Conservation (phyloP, 2,888 invertebrate genomes). For the Xylota sylvarum region DNA sequence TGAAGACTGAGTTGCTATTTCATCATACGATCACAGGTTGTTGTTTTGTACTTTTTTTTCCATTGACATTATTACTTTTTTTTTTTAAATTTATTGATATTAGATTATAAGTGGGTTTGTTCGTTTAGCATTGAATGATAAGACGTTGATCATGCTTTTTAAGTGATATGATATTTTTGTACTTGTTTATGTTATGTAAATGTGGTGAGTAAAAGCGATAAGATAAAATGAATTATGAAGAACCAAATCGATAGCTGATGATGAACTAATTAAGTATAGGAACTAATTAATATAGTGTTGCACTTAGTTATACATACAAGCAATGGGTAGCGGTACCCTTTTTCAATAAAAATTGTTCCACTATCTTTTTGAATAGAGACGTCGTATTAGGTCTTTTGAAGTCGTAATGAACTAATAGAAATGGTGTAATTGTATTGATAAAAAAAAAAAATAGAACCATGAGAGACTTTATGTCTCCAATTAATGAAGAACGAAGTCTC, state of each 20-base stretch:
- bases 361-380: not conserved
- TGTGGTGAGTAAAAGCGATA: constrained; percentile 27
- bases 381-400: not conserved
- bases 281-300: constrained; percentile 12
- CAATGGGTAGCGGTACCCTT: not conserved
- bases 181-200: constrained; percentile 61
- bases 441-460: no score
- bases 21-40: constrained; percentile 51
- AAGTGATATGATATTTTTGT: constrained; percentile 42
- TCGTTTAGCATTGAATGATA: constrained; percentile 31
- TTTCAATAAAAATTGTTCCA: not conserved
- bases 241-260: constrained; percentile 41
- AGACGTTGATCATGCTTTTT: constrained; percentile 31
- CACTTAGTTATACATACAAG: not conserved
- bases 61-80: constrained; percentile 10
- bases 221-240: constrained; percentile 35
- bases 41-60: not conserved
- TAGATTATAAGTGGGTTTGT: constrained; percentile 21
- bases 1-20: constrained; percentile 24
- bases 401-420: no score
- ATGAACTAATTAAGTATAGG: constrained; percentile 32
- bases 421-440: no score
- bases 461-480: no score
- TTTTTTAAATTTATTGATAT: constrained; percentile 30
- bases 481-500: no score